A percentile compares a stretch with the other conserved stretches of the same genome.
Conservation (phyloP, 2,888 invertebrate genomes). For the Prosapia bicincta region DNA sequence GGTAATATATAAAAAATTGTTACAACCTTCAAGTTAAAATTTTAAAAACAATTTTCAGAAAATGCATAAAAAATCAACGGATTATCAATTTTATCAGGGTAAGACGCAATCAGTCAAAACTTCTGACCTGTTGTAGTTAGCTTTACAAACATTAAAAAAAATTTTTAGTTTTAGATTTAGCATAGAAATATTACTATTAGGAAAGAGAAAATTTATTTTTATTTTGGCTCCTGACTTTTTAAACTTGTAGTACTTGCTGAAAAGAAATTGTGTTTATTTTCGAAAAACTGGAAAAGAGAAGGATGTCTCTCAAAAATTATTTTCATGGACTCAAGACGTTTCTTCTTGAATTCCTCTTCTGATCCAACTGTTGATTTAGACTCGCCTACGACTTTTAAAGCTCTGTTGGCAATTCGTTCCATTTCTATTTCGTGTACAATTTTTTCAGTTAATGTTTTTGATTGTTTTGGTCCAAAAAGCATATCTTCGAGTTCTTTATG, state of each 20-base stretch:
- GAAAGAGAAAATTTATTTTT: neutral
- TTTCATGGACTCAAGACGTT: neutral
- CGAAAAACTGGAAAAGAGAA: neutral
- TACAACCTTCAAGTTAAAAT: too few species aligned
- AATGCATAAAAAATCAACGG: too few species aligned
- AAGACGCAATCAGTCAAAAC: too few species aligned
- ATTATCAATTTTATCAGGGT: too few species aligned
- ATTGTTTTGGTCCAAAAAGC: neutral
- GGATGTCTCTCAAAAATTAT: constrained; percentile 13
- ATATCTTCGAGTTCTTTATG: neutral
- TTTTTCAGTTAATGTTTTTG: neutral
- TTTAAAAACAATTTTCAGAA: too few species aligned
- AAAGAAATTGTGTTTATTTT: neutral
- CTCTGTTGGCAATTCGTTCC: neutral
- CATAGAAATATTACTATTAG: too few species aligned
- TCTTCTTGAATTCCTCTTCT: neutral
- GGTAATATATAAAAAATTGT: too few species aligned
- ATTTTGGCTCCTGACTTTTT: neutral
- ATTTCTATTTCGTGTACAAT: neutral
- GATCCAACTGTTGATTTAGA: neutral
- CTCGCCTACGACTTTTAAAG: neutral
- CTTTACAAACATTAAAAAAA: too few species aligned
- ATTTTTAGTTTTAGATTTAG: too few species aligned
- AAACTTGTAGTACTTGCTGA: neutral
- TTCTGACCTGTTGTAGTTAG: too few species aligned